A percentile compares a stretch with the other conserved stretches of the same genome.
Evolutionary conservation across 2,797 vertebrate genomes (phyloP).

Genomic region (Scarus forsteni): DNA sequence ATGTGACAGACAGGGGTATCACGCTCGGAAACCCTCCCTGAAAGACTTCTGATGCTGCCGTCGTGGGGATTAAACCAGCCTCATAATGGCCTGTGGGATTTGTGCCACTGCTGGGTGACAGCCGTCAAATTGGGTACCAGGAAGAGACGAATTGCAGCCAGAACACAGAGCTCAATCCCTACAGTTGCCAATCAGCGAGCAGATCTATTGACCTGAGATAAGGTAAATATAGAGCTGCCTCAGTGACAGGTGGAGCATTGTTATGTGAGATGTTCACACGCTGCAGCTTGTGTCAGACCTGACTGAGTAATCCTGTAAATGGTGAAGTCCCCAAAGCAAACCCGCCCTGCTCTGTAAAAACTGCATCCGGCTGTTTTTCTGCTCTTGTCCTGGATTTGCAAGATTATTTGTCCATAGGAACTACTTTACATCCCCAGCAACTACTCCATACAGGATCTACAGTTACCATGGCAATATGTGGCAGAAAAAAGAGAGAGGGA

Average conservation of each 20-base stretch:
- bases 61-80: constrained; percentile 80
- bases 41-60: constrained; percentile 74
- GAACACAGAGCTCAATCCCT: constrained; percentile 69
- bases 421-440: constrained; percentile 76
- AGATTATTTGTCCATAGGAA: constrained; percentile 78
- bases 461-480: constrained; percentile 85
- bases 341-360: constrained; percentile 57
- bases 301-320: constrained; percentile 70
- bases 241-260: constrained; percentile 51
- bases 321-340: constrained; percentile 64
- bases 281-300: constrained; percentile 16
- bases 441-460: constrained; percentile 73
- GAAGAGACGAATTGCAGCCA: constrained; percentile 70
- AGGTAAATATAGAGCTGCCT: constrained; percentile 54
- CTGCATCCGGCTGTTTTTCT: constrained; percentile 62
- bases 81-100: constrained; percentile 83
- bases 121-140: constrained; percentile 76
- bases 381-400: constrained; percentile 82
- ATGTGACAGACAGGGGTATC: constrained; percentile 80
- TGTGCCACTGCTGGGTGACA: constrained; percentile 77
- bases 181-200: constrained; percentile 73
- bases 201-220: constrained; percentile 72
- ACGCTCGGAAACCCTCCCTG: constrained; percentile 72
- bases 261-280: constrained; percentile 20
- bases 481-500: constrained; percentile 32